These are phyloP conservation scores for Xanthorhoe designata DNA, from an alignment of 2,888 invertebrate genomes.

Conservation along the genomic window DNA sequence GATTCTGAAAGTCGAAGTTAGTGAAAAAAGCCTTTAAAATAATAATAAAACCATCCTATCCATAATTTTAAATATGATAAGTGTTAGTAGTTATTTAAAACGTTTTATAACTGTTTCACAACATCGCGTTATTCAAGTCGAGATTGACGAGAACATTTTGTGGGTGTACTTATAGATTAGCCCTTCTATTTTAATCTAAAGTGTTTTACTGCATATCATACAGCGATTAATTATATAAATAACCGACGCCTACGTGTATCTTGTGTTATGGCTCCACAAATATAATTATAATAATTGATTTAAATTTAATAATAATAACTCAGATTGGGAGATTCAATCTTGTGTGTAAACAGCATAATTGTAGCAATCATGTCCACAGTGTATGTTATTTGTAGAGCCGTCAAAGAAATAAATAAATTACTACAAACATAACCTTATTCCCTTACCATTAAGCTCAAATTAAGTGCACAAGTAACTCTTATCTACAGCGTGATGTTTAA, in stretches of 20 bases:
- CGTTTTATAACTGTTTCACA: slow-evolving; percentile 16
- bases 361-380: slow-evolving; percentile 46
- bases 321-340: slow-evolving; percentile 60
- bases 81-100: slow-evolving; percentile 9
- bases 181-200: slow-evolving; percentile 78
- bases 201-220: slow-evolving; percentile 78
- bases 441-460: slow-evolving; percentile 4
- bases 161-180: slow-evolving; percentile 59
- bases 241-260: slow-evolving; percentile 70
- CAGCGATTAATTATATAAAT: slow-evolving; percentile 75
- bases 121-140: slow-evolving; percentile 17
- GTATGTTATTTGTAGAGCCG: slow-evolving; percentile 32
- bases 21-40: no score
- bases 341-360: slow-evolving; percentile 73
- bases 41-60: no score
- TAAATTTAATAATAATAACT: slow-evolving; percentile 78
- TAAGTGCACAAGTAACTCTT: neutral
- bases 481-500: slow-evolving; percentile 8
- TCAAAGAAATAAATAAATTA: neutral
- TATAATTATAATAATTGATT: slow-evolving; percentile 83
- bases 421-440: slow-evolving; percentile 15
- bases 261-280: slow-evolving; percentile 57
- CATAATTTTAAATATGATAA: no score
- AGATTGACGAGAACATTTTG: slow-evolving; percentile 40
- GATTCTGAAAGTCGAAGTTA: no score